These are phyloP conservation scores for Hystrix cristata DNA, from an alignment of 2,113 vertebrate species.

Conservation along the genomic window DNA sequence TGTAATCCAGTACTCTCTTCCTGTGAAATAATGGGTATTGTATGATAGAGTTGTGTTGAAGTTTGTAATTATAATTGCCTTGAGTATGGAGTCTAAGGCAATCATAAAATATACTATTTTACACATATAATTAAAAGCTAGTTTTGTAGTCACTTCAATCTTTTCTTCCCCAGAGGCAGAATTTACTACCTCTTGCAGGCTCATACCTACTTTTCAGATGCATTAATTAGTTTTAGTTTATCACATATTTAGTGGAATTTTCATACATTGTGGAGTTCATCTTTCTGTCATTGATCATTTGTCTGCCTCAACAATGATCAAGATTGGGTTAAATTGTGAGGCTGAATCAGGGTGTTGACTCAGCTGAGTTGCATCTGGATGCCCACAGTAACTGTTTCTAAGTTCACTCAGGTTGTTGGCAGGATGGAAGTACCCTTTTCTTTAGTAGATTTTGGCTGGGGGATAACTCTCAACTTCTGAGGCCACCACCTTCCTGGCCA, in stretches of 20 bases:
- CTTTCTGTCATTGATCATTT: neutral
- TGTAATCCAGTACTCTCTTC: neutral
- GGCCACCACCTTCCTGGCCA: too few species aligned
- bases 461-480: neutral
- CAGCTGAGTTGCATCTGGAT: neutral
- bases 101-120: neutral
- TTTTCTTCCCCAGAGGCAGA: neutral
- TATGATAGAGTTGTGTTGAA: neutral
- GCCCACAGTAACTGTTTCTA: neutral
- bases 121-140: neutral
- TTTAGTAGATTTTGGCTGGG: neutral
- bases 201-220: neutral
- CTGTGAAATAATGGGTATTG: neutral
- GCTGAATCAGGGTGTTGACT: neutral
- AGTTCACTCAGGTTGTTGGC: neutral
- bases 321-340: neutral
- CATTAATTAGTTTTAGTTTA: neutral
- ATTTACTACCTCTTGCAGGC: neutral
- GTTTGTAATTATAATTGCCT: neutral
- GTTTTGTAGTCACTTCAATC: neutral
- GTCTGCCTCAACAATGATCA: neutral
- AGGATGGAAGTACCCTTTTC: neutral
- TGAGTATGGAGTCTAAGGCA: neutral
- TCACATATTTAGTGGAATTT: conserved; percentile 44
- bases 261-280: neutral